Conservation (phyloP, 1,140 invertebrate genomes). For the Procambarus clarkii region DNA sequence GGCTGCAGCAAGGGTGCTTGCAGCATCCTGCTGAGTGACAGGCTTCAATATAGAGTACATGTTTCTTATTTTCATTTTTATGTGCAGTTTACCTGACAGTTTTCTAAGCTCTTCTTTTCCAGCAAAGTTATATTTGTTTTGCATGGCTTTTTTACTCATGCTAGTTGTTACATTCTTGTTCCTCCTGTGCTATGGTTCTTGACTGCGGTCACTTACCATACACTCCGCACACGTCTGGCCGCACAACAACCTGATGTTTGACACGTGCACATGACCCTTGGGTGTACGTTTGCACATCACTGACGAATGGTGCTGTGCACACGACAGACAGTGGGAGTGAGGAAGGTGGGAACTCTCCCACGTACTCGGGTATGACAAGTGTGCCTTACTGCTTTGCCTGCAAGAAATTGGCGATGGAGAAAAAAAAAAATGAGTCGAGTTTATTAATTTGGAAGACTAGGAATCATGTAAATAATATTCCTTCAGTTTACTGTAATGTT, state of each 20-base stretch:
- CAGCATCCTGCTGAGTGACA: too few relatives aligned
- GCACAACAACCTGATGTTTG: conserved; percentile 35
- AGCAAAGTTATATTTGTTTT: conserved; percentile 50
- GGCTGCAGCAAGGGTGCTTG: too few relatives aligned
- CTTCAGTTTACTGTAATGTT: not conserved
- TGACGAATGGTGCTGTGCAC: conserved; percentile 38
- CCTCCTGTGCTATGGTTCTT: conserved; percentile 48
- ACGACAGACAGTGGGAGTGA: conserved; percentile 57
- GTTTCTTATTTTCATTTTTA: conserved; percentile 26
- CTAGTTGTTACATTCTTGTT: conserved; percentile 59
- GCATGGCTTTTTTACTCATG: conserved; percentile 72
- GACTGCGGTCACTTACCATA: conserved; percentile 17
- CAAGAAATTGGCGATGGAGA: not conserved
- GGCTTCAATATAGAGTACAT: not conserved
- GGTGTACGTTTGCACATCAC: conserved; percentile 45
- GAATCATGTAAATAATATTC: not conserved
- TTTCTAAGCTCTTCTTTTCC: conserved; percentile 47
- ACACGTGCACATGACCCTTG: conserved; percentile 28
- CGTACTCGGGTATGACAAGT: conserved; percentile 44
- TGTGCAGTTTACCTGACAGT: conserved; percentile 43
- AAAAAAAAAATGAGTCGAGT: not conserved
- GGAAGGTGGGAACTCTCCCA: conserved; percentile 27
- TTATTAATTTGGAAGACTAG: not conserved
- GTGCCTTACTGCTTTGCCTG: conserved; percentile 7
- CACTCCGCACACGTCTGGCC: conserved; percentile 32